phyloP scores from a whole-genome alignment of 2,797 vertebrate species.

The Acanthurus tractus region DNA sequence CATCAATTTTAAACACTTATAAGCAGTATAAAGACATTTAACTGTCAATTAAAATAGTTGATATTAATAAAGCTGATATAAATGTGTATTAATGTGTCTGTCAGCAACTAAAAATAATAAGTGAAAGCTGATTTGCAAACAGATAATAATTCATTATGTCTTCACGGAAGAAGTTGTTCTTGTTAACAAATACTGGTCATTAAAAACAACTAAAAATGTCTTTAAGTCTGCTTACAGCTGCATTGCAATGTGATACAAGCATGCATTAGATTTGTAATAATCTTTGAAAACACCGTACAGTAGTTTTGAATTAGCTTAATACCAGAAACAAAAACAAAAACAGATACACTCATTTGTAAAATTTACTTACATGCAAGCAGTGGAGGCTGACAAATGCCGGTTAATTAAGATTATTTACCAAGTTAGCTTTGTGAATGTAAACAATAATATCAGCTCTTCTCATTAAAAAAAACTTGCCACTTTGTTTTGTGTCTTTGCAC shows the following conservation, averaged over 20 bases:
- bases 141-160: not conserved
- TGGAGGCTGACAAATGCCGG: not conserved
- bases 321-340: not conserved
- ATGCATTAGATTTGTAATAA: not conserved
- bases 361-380: not conserved
- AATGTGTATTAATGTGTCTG: not conserved
- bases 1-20: not conserved
- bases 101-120: not conserved
- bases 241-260: not conserved
- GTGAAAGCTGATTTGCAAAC: too few relatives aligned
- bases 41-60: not conserved
- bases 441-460: not conserved
- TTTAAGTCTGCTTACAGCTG: not conserved
- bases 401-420: not conserved
- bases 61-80: not conserved
- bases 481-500: constrained; percentile 23
- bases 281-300: not conserved
- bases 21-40: not conserved
- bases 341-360: not conserved
- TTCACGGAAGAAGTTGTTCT: too few relatives aligned
- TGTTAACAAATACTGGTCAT: too few relatives aligned
- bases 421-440: constrained; percentile 9
- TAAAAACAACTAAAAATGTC: too few relatives aligned
- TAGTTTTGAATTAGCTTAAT: not conserved
- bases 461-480: not conserved